Base-by-base conservation (phyloP, 2,888 invertebrate genomes). In the Abscondita cerata region DNA sequence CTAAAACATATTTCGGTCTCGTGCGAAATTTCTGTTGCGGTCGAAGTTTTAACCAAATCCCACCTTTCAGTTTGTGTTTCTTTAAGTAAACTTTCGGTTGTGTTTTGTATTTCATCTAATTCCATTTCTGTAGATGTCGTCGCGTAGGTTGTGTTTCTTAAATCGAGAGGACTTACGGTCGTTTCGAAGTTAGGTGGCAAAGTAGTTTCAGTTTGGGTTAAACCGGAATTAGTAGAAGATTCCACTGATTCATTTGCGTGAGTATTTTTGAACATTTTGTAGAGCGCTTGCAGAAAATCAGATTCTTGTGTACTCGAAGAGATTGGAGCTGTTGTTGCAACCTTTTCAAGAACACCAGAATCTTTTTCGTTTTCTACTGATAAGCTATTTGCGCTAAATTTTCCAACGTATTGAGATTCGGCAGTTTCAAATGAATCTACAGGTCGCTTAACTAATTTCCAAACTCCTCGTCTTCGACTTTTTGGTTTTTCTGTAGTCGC, bases 1-100 rank as follows among this genome's bases (percentile, higher is more conserved):
- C 91, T 87, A 78, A 90, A 94, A 76, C 94, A 94, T 66, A 94
- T 94, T 81, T 93, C 93, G 33, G 93, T 93, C 85, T 93, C 92
- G 70, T 93, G 90, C 11, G 92, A 91, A 41, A 92, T 83, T 78
- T 91, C 91, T 15, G 92, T 92, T 1, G 91, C 91, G 73, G 90
- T 91, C 1, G 92, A 91, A 0, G 93, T 93, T 68, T 89, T 86
- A 6, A 90, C 78, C 83, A 67, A 85, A 81, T 77, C 83, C 82
- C 83, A 84, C 80, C 74, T 81, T 81, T 68, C 47, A 11, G 36
- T 38, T 33, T 48, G 81, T 4, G 25, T 25, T 25, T 25, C 25
- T 25, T 25, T 25, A 6, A 25, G 33, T 5, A 11, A 13, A 33
- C 15, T 18, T 34, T 31, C 15, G n/a, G 51, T 51, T 36, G 51